Evolutionary conservation across 2,113 vertebrate species (phyloP), one percentile per base, ranked within the genome.

Genomic region (Plecotus auritus): DNA sequence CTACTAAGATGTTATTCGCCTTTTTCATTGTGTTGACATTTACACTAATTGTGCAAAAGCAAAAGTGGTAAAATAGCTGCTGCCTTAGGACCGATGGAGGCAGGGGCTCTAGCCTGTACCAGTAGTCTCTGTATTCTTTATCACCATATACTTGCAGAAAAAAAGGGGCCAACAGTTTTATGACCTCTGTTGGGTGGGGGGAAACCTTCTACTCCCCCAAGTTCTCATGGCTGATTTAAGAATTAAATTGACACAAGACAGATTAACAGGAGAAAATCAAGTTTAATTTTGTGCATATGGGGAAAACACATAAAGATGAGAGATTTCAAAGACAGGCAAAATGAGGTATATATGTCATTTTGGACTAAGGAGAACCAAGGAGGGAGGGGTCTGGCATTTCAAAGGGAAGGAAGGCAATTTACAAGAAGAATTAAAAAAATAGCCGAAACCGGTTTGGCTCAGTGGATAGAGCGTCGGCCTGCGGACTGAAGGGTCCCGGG

Each of bases 151-250:
- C 14, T 73, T 51, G n/a, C 17, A 70, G 45, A 70, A 72, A 61
- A 61, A 32, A 22, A 10, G 18, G 10, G 1, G 2, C 1, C 2
- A 77, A n/a, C 0, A 0, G 12, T 23, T 69, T 69, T 32, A 87
- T 30, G 9, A 11, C 23, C 54, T 59, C 35, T 59, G 13, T 30
- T 17, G 35, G 23, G n/a, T n/a, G 80, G 9, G 40, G 35, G 26
- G 32, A 82, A 81, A 61, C 1, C 40, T 82, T 82, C 5, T 82
- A 17, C 16, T 22, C 28, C 16, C 56, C 56, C 37, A 42, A 22
- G 54, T 42, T 61, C 26, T 61, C 37, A 56, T 64, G 56, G 26
- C 37, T 64, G 37, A 28, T 64, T 61, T 45, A 82, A 82, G 9
- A 64, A 45, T 82, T 64, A 82, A 82, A 82, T 45, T 82, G 56